Base-by-base conservation (phyloP, 2,888 invertebrate genomes). In the Eustalomyia histrio region DNA sequence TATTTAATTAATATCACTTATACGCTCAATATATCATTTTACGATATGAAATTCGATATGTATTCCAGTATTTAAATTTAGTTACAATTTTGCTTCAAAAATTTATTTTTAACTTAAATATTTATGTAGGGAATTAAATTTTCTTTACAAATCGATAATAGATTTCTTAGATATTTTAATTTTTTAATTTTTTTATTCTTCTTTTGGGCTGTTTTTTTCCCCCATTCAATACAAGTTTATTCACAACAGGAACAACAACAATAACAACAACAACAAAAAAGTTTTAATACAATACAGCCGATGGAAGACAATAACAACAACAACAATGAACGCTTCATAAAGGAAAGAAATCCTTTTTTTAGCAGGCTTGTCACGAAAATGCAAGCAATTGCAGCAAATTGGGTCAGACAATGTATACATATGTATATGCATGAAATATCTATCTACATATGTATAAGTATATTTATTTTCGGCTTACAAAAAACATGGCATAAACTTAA, bases 331-430 rank as follows among this genome's bases (percentile, higher is more conserved):
- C 7, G 21, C 33, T 52, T 61, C 71, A 61, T 61, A 71, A 71
- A 52, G 52, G 60, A 33, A 71, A 71, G 60, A 33, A 71, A 71
- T 71, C 33, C 52, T 53, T 61, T 71, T 61, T 71, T 71, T 71
- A 71, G 53, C 71, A 71, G 71, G 35, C 71, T 52, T 71, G 71
- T 71, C 71, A 71, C 71, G 71, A 71, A 71, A 71, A 71, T 71
- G 60, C 71, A 71, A 71, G 60, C 60, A 71, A 61, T 71, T 61
- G 71, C 71, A 60, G 53, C 71, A 71, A 71, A 71, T 71, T 71
- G 71, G 71, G 71, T 71, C 71, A 71, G 71, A 71, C 71, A 61
- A n/a, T 61, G 71, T 39, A 9, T 39, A 14, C 12, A 39, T 39
- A 39, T 39, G 39, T 39, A 39, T 39, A 12, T 39, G 4, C 21